A percentile compares a stretch with the other conserved stretches of the same genome.
Conservation (phyloP, 1,140 invertebrate genomes). For the Halyomorpha halys region DNA sequence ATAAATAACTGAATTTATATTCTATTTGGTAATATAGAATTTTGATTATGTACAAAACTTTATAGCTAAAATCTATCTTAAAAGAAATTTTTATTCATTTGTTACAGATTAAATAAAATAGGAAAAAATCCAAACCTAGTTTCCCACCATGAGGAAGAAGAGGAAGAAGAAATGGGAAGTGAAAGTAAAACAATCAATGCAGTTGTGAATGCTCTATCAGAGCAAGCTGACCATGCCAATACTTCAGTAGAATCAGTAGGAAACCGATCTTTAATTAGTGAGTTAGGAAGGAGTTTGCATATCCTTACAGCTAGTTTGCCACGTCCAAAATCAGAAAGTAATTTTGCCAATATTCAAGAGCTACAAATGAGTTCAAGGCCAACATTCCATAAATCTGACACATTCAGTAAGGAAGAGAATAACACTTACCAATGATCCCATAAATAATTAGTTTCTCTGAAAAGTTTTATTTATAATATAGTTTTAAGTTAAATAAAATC, state of each 20-base stretch:
- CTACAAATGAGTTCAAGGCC: slow-evolving; percentile 44
- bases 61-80: background rate
- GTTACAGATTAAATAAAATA: slow-evolving; percentile 84
- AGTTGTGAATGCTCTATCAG: slow-evolving; percentile 78
- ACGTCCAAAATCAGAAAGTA: slow-evolving; percentile 71
- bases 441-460: slow-evolving; percentile 27
- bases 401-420: slow-evolving; percentile 47
- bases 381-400: slow-evolving; percentile 69
- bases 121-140: slow-evolving; percentile 96
- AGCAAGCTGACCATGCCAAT: slow-evolving; percentile 72
- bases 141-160: slow-evolving; percentile 69
- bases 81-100: slow-evolving; percentile 31
- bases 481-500: background rate
- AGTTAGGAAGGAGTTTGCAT: slow-evolving; percentile 44
- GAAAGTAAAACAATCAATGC: slow-evolving; percentile 85
- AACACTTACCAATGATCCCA: slow-evolving; percentile 63
- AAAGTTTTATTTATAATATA: background rate
- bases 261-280: slow-evolving; percentile 36
- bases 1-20: too few species aligned
- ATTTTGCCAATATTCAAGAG: slow-evolving; percentile 55
- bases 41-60: too few species aligned
- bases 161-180: slow-evolving; percentile 55
- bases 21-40: too few species aligned
- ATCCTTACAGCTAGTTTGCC: slow-evolving; percentile 44
- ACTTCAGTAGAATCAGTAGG: slow-evolving; percentile 61